Evolutionary conservation across 2,113 vertebrate genomes (phyloP).

Genomic region (Piaya cayana): DNA sequence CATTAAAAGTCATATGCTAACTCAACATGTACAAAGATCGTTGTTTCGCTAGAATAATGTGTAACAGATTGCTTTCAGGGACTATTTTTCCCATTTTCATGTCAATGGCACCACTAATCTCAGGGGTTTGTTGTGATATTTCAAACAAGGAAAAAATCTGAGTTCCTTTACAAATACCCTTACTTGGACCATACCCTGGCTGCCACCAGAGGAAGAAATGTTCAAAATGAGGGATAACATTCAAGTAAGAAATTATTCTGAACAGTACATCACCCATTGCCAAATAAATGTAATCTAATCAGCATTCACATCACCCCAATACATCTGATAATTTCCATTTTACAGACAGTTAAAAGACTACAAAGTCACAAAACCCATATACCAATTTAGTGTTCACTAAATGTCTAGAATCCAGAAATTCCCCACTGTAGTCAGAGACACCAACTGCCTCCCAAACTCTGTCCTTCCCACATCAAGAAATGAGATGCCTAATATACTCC

Average conservation of each 20-base stretch:
- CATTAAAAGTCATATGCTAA: background rate
- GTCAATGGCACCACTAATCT: background rate
- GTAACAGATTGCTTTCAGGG: background rate
- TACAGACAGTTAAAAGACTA: background rate
- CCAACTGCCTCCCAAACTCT: background rate
- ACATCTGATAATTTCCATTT: background rate
- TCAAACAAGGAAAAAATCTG: background rate
- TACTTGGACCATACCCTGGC: background rate
- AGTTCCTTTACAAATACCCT: background rate
- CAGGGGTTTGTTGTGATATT: background rate
- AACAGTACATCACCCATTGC: background rate
- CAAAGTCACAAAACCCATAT: background rate
- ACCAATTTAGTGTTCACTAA: background rate
- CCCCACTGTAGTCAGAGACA: background rate
- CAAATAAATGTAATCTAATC: background rate
- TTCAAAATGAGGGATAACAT: background rate
- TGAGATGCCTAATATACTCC: background rate
- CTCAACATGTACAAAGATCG: background rate
- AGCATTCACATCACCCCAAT: background rate
- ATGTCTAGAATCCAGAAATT: background rate
- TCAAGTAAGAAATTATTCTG: background rate
- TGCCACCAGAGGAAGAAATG: background rate
- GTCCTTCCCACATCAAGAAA: background rate
- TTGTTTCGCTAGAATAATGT: background rate
- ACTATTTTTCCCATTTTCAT: background rate